These are phyloP conservation scores for Macaca mulatta DNA, from an alignment of 2,113 vertebrate genomes.

Conservation along the genomic window DNA sequence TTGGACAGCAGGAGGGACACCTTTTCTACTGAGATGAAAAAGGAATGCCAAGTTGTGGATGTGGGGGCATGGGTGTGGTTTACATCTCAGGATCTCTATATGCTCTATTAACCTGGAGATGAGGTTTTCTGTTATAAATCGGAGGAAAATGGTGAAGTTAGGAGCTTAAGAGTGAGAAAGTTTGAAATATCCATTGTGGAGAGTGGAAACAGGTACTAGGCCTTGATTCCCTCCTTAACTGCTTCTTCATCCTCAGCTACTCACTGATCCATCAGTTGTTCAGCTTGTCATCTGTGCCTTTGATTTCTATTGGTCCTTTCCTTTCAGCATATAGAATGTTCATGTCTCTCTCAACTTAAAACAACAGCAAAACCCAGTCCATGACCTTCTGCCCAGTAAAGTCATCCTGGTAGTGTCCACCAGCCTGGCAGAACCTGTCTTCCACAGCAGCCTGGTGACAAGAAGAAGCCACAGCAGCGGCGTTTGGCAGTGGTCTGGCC, in stretches of 20 bases:
- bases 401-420: not conserved
- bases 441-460: not conserved
- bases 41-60: not conserved
- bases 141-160: not conserved
- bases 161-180: not conserved
- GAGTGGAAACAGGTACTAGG: not conserved
- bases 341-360: not conserved
- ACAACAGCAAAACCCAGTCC: not conserved
- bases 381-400: not conserved
- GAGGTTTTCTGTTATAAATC: not conserved
- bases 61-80: not conserved
- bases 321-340: not conserved
- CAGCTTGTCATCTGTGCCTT: not conserved
- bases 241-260: not conserved
- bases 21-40: not conserved
- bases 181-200: not conserved
- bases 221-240: not conserved
- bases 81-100: not conserved
- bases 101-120: not conserved
- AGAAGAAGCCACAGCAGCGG: not conserved
- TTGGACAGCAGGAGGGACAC: not conserved
- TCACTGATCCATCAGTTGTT: not conserved
- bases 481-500: not conserved
- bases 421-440: not conserved
- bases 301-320: not conserved